These are phyloP conservation scores for Cremastobaeus sp. DNA, from an alignment of 2,888 invertebrate genomes.

Conservation along the genomic window DNA sequence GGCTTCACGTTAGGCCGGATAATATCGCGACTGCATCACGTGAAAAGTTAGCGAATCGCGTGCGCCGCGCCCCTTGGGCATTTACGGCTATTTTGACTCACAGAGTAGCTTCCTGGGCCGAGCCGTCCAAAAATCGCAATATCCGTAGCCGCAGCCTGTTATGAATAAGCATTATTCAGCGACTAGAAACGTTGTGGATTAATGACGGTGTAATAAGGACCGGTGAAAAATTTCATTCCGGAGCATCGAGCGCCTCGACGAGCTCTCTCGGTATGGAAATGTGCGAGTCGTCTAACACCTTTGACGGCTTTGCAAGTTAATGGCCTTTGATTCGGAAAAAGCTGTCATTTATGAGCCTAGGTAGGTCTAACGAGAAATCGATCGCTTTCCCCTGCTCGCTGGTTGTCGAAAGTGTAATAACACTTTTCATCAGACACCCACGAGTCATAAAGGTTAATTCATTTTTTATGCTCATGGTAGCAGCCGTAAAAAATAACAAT, in stretches of 20 bases:
- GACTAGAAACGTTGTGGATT: constrained; percentile 42
- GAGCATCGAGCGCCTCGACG: constrained; percentile 5
- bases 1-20: constrained; percentile 31
- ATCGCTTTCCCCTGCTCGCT: too few species aligned
- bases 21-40: constrained; percentile 59
- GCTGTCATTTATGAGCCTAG: not conserved
- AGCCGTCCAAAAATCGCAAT: constrained; percentile 59
- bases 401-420: too few species aligned
- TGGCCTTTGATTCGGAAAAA: constrained; percentile 3
- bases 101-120: constrained; percentile 60
- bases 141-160: constrained; percentile 53
- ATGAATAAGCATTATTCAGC: constrained; percentile 45
- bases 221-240: constrained; percentile 27
- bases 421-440: too few species aligned
- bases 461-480: too few species aligned
- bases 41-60: constrained; percentile 59
- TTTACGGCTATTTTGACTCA: constrained; percentile 59
- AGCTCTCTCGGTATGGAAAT: constrained; percentile 33
- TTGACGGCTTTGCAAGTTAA: constrained; percentile 40
- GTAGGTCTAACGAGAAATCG: not conserved
- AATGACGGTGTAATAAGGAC: constrained; percentile 23
- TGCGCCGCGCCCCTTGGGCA: constrained; percentile 60
- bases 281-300: constrained; percentile 27
- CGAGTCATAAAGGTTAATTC: too few species aligned
- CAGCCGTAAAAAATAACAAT: too few species aligned